A percentile compares a stretch with the other conserved stretches of the same genome.
phyloP scores from a whole-genome alignment of 2,888 invertebrate genomes.

The Panzeria rudis region DNA sequence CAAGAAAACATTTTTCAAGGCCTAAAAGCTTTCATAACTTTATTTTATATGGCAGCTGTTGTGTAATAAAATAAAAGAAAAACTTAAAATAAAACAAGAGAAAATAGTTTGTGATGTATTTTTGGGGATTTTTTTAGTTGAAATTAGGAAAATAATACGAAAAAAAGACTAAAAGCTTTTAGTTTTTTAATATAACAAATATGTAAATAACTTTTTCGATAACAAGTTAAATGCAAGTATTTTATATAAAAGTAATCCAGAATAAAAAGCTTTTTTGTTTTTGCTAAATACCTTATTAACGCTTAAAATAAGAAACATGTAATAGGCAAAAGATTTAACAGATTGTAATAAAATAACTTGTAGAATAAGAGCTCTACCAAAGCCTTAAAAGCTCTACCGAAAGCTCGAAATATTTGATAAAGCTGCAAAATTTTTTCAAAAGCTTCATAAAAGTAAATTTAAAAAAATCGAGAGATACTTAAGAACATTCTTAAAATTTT shows the following conservation, averaged over 20 bases:
- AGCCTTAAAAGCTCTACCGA: no score
- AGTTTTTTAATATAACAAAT: background rate
- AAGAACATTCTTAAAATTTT: no score
- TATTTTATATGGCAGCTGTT: conserved; percentile 66
- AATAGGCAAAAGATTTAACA: no score
- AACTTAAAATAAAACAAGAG: conserved; percentile 19
- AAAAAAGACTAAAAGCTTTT: conserved; percentile 55
- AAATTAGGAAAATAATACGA: background rate
- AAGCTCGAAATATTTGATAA: no score
- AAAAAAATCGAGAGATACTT: no score
- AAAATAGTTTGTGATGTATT: conserved; percentile 60
- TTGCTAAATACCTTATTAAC: no score
- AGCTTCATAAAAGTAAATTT: no score
- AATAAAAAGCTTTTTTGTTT: background rate
- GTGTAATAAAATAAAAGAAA: conserved; percentile 23
- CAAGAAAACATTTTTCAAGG: conserved; percentile 28
- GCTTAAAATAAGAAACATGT: no score
- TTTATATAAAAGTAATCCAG: background rate
- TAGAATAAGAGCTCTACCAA: no score
- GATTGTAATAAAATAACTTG: no score
- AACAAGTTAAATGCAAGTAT: background rate
- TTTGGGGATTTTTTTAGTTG: background rate
- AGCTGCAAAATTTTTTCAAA: no score
- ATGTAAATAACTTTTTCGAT: conserved; percentile 21
- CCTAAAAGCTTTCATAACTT: conserved; percentile 64